A percentile compares a stretch with the other conserved stretches of the same genome.
Conservation (phyloP, 2,888 invertebrate species). For the Cheilosia variabilis region DNA sequence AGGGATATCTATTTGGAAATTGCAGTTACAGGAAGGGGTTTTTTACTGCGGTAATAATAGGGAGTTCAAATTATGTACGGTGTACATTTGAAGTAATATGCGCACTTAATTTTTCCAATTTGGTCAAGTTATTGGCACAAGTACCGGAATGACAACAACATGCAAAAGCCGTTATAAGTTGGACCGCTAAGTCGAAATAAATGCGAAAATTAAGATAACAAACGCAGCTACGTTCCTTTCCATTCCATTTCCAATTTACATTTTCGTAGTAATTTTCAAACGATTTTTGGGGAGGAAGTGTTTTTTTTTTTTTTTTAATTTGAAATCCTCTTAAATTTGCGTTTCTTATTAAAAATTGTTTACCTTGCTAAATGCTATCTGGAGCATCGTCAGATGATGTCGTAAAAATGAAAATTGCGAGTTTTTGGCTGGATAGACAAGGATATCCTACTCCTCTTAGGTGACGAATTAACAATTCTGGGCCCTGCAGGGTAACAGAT, state of each 20-base stretch:
- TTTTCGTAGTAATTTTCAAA: conserved; percentile 61
- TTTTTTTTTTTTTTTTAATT: conserved; percentile 1
- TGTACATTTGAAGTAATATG: conserved; percentile 35
- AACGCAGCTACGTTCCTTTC: conserved; percentile 33
- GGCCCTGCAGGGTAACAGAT: neutral
- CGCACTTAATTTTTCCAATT: conserved; percentile 13
- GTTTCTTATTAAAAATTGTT: conserved; percentile 65
- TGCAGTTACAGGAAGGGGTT: neutral
- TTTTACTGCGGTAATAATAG: conserved; percentile 6
- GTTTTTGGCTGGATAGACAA: conserved; percentile 39
- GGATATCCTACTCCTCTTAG: conserved; percentile 18
- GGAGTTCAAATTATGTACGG: conserved; percentile 8
- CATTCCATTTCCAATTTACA: conserved; percentile 61
- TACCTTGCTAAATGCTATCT: conserved; percentile 48
- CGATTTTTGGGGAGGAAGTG: conserved; percentile 33
- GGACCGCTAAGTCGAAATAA: conserved; percentile 16
- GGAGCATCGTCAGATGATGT: conserved; percentile 27
- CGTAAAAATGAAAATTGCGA: conserved; percentile 40
- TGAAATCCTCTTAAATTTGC: conserved; percentile 34
- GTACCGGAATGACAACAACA: conserved; percentile 25
- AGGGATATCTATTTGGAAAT: neutral
- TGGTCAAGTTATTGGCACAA: conserved; percentile 11
- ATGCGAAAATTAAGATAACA: conserved; percentile 30
- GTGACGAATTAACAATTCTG: conserved; percentile 20
- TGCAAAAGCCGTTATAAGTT: neutral